Evolutionary conservation across 1,140 invertebrate species (phyloP).

Genomic region (Pogonomyrmex californicus): DNA sequence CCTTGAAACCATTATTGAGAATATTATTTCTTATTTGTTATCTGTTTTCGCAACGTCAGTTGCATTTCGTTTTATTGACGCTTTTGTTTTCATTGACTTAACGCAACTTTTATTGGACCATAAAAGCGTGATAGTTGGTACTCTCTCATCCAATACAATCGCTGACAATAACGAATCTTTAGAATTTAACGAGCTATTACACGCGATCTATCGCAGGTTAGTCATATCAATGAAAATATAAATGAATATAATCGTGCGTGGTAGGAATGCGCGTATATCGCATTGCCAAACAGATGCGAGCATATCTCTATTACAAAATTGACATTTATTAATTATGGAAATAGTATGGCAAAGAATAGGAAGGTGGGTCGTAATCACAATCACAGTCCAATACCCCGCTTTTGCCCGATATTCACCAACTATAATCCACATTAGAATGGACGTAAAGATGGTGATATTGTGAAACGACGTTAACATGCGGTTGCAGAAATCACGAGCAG

Average conservation of each 20-base stretch:
- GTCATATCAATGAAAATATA: neutral
- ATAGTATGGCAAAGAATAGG: conserved; percentile 15
- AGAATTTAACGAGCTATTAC: conserved; percentile 3
- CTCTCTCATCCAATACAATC: neutral
- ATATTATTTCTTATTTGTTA: conserved; percentile 3
- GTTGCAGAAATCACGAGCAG: conserved; percentile 39
- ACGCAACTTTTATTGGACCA: neutral
- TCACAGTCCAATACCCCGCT: neutral
- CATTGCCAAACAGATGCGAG: conserved; percentile 2
- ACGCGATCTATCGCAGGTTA: neutral
- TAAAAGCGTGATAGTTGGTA: neutral
- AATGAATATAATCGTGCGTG: conserved; percentile 14
- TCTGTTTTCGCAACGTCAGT: neutral
- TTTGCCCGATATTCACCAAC: conserved; percentile 61
- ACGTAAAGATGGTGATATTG: conserved; percentile 67
- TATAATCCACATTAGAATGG: conserved; percentile 72
- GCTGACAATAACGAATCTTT: neutral
- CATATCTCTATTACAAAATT: conserved; percentile 17
- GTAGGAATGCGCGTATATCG: neutral
- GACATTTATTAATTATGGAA: conserved; percentile 20
- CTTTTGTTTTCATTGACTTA: conserved; percentile 8
- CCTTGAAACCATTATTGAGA: neutral
- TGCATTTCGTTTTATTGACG: neutral
- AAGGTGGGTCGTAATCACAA: conserved; percentile 1
- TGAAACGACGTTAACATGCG: conserved; percentile 69